Percentiles rank a stretch among this genome's conserved stretches.
These are phyloP conservation scores for Leucoraja ocellata DNA, from an alignment of 2,797 vertebrate species.

Conservation along the genomic window DNA sequence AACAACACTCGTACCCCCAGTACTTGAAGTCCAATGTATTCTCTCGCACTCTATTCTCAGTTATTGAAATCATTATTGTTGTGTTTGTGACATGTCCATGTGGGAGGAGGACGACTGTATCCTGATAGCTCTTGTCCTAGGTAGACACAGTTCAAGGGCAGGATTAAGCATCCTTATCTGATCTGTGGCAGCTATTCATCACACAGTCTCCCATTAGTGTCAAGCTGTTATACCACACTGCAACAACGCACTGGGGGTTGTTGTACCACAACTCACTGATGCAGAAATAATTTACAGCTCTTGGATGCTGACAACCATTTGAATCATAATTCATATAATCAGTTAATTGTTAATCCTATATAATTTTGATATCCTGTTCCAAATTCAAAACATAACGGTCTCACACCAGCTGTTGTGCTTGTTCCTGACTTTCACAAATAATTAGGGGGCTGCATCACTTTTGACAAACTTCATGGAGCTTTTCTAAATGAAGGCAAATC, in stretches of 20 bases:
- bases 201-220: slow-evolving; percentile 56
- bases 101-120: background rate
- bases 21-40: background rate
- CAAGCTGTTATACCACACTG: slow-evolving; percentile 57
- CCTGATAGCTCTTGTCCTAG: slow-evolving; percentile 47
- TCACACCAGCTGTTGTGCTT: background rate
- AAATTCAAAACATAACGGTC: background rate
- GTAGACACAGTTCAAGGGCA: slow-evolving; percentile 53
- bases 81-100: background rate
- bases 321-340: background rate
- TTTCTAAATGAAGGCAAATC: background rate
- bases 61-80: background rate
- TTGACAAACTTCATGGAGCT: background rate
- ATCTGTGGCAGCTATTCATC: slow-evolving; percentile 60
- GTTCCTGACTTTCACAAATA: background rate
- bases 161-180: slow-evolving; percentile 55
- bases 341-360: background rate
- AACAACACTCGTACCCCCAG: background rate
- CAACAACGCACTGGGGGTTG: slow-evolving; percentile 53
- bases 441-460: background rate
- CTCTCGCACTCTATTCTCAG: background rate
- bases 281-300: slow-evolving; percentile 54
- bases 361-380: background rate
- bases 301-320: slow-evolving; percentile 41
- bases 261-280: slow-evolving; percentile 56